Evolutionary conservation across 2,888 invertebrate genomes (phyloP).

Genomic region (Apotomis turbidana): DNA sequence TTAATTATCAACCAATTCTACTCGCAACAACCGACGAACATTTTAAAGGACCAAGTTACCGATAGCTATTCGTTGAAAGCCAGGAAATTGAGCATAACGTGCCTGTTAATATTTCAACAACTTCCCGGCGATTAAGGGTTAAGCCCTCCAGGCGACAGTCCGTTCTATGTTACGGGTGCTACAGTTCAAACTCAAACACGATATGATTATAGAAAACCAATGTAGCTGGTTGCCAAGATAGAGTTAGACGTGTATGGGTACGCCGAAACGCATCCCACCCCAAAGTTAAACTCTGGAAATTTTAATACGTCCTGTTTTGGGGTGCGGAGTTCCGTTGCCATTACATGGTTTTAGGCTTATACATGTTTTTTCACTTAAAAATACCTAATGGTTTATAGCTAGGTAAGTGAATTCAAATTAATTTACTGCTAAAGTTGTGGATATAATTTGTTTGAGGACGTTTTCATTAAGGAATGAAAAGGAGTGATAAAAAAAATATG

Average conservation of each 20-base stretch:
- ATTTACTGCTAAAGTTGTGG: constrained; percentile 25
- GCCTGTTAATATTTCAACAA: constrained; percentile 79
- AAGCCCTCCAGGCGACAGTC: constrained; percentile 45
- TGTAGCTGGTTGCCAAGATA: constrained; percentile 55
- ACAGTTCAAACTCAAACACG: constrained; percentile 50
- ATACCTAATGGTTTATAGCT: constrained; percentile 29
- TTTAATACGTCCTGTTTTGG: constrained; percentile 70
- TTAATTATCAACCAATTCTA: constrained; percentile 42
- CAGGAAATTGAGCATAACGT: constrained; percentile 82
- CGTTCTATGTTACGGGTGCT: constrained; percentile 44
- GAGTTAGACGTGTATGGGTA: constrained; percentile 54
- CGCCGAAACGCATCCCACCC: constrained; percentile 71
- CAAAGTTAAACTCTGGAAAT: constrained; percentile 74
- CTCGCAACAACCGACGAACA: constrained; percentile 42
- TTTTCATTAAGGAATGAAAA: neutral
- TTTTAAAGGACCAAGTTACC: constrained; percentile 69
- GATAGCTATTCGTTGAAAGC: constrained; percentile 75
- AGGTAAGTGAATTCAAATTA: constrained; percentile 32
- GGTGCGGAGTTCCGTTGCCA: constrained; percentile 47
- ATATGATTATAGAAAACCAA: constrained; percentile 52
- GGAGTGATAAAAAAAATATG: no score
- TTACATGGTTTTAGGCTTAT: constrained; percentile 53
- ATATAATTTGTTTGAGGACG: neutral
- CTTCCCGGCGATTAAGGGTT: constrained; percentile 71
- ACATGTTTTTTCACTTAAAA: constrained; percentile 40